Percentiles rank a stretch among this genome's conserved stretches.
Evolutionary conservation across 2,113 vertebrate species (phyloP).

Genomic region (Takifugu flavidus): DNA sequence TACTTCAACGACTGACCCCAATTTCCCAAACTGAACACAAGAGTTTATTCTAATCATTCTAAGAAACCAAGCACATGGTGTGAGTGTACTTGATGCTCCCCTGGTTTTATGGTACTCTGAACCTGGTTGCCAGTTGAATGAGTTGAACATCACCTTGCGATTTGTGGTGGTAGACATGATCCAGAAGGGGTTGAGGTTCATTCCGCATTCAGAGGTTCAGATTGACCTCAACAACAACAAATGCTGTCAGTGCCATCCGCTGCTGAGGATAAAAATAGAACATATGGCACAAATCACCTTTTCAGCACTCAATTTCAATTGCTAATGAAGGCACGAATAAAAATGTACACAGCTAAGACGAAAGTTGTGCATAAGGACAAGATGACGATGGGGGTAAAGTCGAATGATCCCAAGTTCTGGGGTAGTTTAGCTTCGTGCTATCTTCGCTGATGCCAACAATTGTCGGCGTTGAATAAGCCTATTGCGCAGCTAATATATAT

Average conservation of each 20-base stretch:
- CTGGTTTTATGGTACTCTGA: too few relatives aligned
- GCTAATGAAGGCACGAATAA: neutral
- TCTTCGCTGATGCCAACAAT: neutral
- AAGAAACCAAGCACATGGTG: too few relatives aligned
- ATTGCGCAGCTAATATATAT: neutral
- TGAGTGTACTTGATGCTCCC: too few relatives aligned
- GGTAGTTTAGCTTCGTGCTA: neutral
- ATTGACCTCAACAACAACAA: conserved; percentile 53
- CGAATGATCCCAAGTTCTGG: neutral
- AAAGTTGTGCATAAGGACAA: neutral
- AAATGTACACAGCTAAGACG: neutral
- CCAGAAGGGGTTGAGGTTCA: conserved; percentile 98
- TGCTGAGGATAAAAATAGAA: conserved; percentile 27
- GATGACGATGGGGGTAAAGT: neutral
- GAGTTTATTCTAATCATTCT: too few relatives aligned
- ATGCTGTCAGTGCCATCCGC: conserved; percentile 55
- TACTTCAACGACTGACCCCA: too few relatives aligned
- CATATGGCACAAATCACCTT: conserved; percentile 2
- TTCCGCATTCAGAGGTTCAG: conserved; percentile 77
- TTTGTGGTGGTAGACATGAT: conserved; percentile 91
- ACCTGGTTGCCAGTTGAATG: neutral
- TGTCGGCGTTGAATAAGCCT: neutral
- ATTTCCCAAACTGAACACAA: too few relatives aligned
- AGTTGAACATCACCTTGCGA: conserved; percentile 84
- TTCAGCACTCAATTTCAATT: neutral